These are phyloP conservation scores for Deilephila elpenor DNA, from an alignment of 2,888 invertebrate genomes.

Conservation along the genomic window DNA sequence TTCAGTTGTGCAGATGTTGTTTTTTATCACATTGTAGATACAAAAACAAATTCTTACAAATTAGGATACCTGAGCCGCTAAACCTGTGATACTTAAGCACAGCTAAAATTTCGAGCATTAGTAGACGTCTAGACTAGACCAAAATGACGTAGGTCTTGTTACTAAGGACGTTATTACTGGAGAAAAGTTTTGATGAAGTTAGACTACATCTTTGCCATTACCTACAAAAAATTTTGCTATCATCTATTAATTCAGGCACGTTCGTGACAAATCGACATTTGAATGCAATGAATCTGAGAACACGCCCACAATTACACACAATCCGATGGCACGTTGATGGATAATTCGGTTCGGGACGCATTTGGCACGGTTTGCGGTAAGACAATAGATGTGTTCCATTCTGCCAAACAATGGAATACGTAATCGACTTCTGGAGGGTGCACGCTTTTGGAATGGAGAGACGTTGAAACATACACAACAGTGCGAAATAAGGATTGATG, in stretches of 20 bases:
- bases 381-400: conserved; percentile 48
- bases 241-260: not conserved
- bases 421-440: conserved; percentile 53
- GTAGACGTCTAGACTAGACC: too few species aligned
- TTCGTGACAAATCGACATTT: not conserved
- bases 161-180: too few species aligned
- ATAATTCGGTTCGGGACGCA: conserved; percentile 28
- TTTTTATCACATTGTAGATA: too few species aligned
- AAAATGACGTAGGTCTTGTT: too few species aligned
- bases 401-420: conserved; percentile 47
- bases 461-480: conserved; percentile 47
- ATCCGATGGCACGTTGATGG: conserved; percentile 2
- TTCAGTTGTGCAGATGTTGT: too few species aligned
- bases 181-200: too few species aligned
- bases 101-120: too few species aligned
- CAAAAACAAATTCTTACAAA: too few species aligned
- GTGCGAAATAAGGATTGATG: conserved; percentile 22
- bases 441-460: conserved; percentile 51
- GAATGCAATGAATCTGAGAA: conserved; percentile 6
- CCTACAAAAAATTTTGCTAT: not conserved
- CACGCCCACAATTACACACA: not conserved
- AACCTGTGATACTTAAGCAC: too few species aligned
- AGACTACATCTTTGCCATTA: not conserved
- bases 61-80: too few species aligned
- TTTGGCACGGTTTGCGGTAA: conserved; percentile 47